These are phyloP conservation scores for Cordilura impudica DNA, from an alignment of 2,888 invertebrate species.

Conservation along the genomic window DNA sequence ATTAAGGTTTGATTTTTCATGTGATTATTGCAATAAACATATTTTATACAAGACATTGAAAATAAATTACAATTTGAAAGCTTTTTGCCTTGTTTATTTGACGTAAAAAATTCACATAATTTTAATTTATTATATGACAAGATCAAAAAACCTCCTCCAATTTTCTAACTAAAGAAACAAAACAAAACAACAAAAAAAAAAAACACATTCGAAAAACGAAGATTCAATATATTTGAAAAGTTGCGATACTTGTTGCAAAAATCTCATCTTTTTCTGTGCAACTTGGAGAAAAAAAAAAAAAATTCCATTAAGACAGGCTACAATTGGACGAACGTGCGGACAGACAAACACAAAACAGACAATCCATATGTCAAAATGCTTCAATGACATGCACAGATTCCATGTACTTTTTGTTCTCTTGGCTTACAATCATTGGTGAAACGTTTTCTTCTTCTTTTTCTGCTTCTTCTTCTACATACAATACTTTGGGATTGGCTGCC, in stretches of 20 bases:
- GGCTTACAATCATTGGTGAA: slow-evolving; percentile 55
- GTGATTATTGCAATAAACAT: too few species aligned
- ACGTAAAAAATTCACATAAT: slow-evolving; percentile 26
- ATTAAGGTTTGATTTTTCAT: too few species aligned
- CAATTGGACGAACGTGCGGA: not conserved
- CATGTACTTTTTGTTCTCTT: slow-evolving; percentile 30
- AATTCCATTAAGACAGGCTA: slow-evolving; percentile 55
- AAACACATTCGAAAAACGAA: slow-evolving; percentile 39
- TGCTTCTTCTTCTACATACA: too few species aligned
- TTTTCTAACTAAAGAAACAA: slow-evolving; percentile 47
- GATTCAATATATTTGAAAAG: slow-evolving; percentile 57
- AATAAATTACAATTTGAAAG: not conserved
- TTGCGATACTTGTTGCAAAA: slow-evolving; percentile 58
- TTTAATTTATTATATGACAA: slow-evolving; percentile 63
- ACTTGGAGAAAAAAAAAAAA: slow-evolving; percentile 22
- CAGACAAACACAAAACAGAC: slow-evolving; percentile 41
- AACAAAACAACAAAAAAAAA: slow-evolving; percentile 39
- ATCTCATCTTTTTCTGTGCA: slow-evolving; percentile 52
- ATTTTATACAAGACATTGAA: too few species aligned
- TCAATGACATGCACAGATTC: slow-evolving; percentile 62
- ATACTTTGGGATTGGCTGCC: slow-evolving; percentile 63
- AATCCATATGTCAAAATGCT: slow-evolving; percentile 63
- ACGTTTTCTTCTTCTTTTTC: slow-evolving; percentile 19
- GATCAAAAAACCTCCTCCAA: slow-evolving; percentile 63
- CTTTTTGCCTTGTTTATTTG: not conserved